Evolutionary conservation across 2,797 vertebrate genomes (phyloP), one percentile per base, ranked within the genome.

Genomic region (Holocentrus rufus): DNA sequence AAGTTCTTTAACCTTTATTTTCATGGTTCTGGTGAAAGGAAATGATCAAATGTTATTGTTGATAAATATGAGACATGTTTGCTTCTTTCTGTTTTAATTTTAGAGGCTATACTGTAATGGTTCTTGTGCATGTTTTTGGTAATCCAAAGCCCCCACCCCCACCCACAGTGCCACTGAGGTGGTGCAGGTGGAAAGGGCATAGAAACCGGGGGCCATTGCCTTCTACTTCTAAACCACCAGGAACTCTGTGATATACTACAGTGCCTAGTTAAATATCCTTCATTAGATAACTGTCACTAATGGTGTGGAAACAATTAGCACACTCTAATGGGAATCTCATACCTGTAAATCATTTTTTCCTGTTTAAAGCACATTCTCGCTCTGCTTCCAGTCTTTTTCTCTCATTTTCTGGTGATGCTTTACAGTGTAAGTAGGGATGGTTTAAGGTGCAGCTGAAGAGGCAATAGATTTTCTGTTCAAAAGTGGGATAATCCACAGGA

Each of bases 231-330:
- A 77, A 78, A 80, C 82, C 31, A 53, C 72, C 67, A 87, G 78
- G 79, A 85, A 69, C 83, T 36, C 83, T 65, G 85, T 93, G 94
- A 94, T 93, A 83, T 93, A 94, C 88, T 91, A 89, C 89, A 87
- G 87, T 50, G 88, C 76, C 89, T 90, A 88, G 86, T 92, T 91
- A 89, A 89, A 91, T 92, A 87, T 93, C 92, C 92, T 93, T 94
- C 93, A 95, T 95, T 95, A 93, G 93, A 94, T 94, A 94, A 91
- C 93, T 89, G 93, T 88, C 91, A 90, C 93, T 94, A 95, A 95
- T 95, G 94, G 93, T 91, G 92, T 94, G 93, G 93, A 94, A 95
- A 95, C 94, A 94, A 94, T 94, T 94, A 95, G 93, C 92, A 92
- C 85, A 80, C 89, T 92, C 91, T 94, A 95, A 95, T 94, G 93